These are phyloP conservation scores for Nerophis lumbriciformis DNA, from an alignment of 2,113 vertebrate species.

Conservation along the genomic window DNA sequence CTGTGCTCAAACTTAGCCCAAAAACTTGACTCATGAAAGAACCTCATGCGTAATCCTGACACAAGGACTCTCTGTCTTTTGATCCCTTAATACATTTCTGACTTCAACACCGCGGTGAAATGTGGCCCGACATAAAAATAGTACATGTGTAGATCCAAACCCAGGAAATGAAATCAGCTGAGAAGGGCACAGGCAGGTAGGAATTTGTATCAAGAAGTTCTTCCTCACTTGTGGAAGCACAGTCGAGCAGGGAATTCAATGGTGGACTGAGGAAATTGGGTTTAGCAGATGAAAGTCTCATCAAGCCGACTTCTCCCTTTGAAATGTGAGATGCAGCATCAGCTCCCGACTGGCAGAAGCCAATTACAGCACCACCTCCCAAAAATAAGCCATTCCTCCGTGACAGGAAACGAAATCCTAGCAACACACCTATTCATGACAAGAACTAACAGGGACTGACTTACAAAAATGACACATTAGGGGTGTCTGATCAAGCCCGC, in stretches of 20 bases:
- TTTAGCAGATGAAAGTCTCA: slow-evolving; percentile 4
- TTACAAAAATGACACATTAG: background rate
- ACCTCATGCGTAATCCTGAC: too few relatives aligned
- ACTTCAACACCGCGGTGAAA: too few relatives aligned
- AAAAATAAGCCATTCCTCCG: background rate
- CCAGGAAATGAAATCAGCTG: background rate
- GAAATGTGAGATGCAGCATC: background rate
- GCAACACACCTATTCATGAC: slow-evolving; percentile 2
- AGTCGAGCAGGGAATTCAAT: slow-evolving; percentile 4
- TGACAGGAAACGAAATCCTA: background rate
- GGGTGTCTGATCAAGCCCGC: too few relatives aligned
- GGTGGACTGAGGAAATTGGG: slow-evolving; percentile 4
- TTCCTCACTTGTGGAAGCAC: background rate
- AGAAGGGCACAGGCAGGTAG: background rate
- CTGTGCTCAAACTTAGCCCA: too few relatives aligned
- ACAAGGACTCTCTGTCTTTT: too few relatives aligned
- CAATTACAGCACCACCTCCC: background rate
- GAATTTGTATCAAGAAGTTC: slow-evolving; percentile 2
- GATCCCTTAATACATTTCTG: too few relatives aligned
- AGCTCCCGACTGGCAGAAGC: slow-evolving; percentile 1
- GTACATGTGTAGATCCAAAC: background rate
- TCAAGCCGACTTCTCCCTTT: slow-evolving; percentile 3
- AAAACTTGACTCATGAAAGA: too few relatives aligned
- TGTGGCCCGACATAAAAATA: background rate
- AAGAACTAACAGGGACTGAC: background rate